Conservation (phyloP, 2,888 invertebrate genomes). For the Luperina nickerlii region DNA sequence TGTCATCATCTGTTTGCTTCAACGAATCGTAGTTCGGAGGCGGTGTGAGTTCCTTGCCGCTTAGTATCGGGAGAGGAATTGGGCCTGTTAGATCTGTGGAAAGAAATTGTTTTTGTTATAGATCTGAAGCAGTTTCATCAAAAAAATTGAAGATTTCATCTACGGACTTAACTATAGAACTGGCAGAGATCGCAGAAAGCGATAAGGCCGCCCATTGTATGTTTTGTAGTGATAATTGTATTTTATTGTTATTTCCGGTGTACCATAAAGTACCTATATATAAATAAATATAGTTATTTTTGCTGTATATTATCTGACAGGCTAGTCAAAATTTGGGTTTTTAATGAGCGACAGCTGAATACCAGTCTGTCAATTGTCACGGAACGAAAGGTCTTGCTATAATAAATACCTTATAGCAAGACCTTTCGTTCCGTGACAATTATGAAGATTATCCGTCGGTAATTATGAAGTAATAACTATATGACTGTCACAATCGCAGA, state of each 20-base stretch:
- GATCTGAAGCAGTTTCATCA: neutral
- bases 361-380: neutral
- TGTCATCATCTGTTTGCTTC: conserved; percentile 74
- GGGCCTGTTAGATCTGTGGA: conserved; percentile 83
- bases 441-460: neutral
- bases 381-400: neutral
- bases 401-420: neutral
- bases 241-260: too few relatives aligned
- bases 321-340: too few relatives aligned
- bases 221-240: too few relatives aligned
- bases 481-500: neutral
- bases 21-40: conserved; percentile 84
- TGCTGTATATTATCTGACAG: too few relatives aligned
- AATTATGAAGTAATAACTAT: neutral
- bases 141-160: neutral
- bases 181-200: neutral
- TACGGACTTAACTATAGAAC: neutral
- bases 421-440: too few relatives aligned
- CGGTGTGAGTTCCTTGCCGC: conserved; percentile 73
- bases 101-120: neutral
- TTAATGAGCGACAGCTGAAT: neutral
- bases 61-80: conserved; percentile 78
- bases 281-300: too few relatives aligned
- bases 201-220: too few relatives aligned
- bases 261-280: too few relatives aligned